Evolutionary conservation across 2,888 invertebrate genomes (phyloP).

Genomic region (Ophraella communa): DNA sequence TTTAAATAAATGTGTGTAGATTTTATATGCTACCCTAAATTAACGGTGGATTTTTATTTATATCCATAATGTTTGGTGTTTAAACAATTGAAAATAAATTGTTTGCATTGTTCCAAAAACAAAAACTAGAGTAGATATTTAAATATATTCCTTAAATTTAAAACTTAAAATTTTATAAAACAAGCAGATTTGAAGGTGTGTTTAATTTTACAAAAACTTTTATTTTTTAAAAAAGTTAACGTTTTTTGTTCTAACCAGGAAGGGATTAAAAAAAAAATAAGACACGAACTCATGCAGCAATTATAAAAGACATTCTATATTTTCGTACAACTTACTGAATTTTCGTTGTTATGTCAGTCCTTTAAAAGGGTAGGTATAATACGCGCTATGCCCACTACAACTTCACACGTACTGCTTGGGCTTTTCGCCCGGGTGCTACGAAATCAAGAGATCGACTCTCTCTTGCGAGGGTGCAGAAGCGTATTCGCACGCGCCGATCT

Average conservation of each 20-base stretch:
- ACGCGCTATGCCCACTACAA: slow-evolving; percentile 25
- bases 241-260: not conserved
- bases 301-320: not conserved
- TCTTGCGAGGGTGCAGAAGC: slow-evolving; percentile 26
- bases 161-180: too few species aligned
- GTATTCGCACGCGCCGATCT: slow-evolving; percentile 56
- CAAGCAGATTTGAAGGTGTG: too few species aligned
- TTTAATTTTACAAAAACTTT: too few species aligned
- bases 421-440: slow-evolving; percentile 33
- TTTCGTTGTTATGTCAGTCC: slow-evolving; percentile 26
- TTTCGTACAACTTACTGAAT: slow-evolving; percentile 19
- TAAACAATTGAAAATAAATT: too few species aligned
- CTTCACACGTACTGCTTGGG: slow-evolving; percentile 23
- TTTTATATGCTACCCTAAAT: too few species aligned
- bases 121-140: too few species aligned
- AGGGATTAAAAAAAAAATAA: not conserved
- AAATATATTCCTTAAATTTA: too few species aligned
- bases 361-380: slow-evolving; percentile 13
- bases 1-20: too few species aligned
- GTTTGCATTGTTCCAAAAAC: too few species aligned
- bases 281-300: not conserved
- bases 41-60: too few species aligned
- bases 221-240: not conserved
- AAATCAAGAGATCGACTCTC: slow-evolving; percentile 37
- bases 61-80: too few species aligned